Conservation (phyloP, 2,797 vertebrate species). For the Melanotaenia nigrans region DNA sequence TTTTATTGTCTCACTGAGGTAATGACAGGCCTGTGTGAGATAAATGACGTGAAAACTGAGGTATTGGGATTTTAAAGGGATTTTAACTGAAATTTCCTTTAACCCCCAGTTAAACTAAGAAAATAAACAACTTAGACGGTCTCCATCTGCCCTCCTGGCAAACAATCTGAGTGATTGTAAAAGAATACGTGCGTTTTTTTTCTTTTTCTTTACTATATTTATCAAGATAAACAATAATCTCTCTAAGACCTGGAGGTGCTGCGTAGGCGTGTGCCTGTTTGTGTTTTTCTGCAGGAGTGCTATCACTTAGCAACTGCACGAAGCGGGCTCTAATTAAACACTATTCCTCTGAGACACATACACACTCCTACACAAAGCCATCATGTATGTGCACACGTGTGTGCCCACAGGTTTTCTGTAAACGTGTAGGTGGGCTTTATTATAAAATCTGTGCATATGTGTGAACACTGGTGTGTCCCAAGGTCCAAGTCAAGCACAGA, state of each 20-base stretch:
- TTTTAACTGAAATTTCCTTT: background rate
- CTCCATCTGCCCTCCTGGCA: constrained; percentile 54
- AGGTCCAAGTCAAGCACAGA: constrained; percentile 38
- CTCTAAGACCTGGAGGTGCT: constrained; percentile 68
- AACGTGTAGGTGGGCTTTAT: background rate
- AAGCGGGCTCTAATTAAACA: constrained; percentile 76
- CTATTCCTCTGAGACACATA: constrained; percentile 68
- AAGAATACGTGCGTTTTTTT: constrained; percentile 14
- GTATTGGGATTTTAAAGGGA: background rate
- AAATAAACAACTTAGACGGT: constrained; percentile 27
- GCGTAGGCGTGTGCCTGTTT: constrained; percentile 71
- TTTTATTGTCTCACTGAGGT: constrained; percentile 17
- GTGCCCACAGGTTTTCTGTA: constrained; percentile 2
- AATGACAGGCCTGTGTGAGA: constrained; percentile 9
- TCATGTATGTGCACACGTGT: constrained; percentile 16
- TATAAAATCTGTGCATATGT: background rate
- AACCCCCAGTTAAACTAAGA: constrained; percentile 23
- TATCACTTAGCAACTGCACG: constrained; percentile 81
- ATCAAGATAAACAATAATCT: constrained; percentile 74
- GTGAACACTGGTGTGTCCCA: constrained; percentile 17
- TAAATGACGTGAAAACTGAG: background rate
- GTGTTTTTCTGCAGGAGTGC: constrained; percentile 73
- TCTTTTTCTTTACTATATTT: constrained; percentile 37
- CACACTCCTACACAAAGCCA: constrained; percentile 66
- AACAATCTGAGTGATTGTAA: constrained; percentile 38